A percentile compares a stretch with the other conserved stretches of the same genome.
Evolutionary conservation across 2,888 invertebrate species (phyloP).

Genomic region (Perizoma affinitatum): DNA sequence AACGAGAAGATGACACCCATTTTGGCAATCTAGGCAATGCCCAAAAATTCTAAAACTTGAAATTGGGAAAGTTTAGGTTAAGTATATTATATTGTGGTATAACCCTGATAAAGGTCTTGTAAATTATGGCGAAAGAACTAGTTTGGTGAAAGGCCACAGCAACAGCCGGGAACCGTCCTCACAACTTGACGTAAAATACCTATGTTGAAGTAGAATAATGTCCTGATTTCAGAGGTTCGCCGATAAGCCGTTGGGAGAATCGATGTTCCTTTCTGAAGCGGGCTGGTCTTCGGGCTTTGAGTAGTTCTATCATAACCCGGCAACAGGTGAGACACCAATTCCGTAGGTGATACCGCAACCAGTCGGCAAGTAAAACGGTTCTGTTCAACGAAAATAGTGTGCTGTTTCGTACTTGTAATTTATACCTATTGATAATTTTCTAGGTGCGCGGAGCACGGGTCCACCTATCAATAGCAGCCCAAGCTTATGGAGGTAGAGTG

Average conservation of each 20-base stretch:
- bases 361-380: not conserved
- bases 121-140: not conserved
- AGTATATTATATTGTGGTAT: too few relatives aligned
- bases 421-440: conserved; percentile 22
- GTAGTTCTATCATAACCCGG: conserved; percentile 57
- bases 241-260: conserved; percentile 63
- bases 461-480: conserved; percentile 87
- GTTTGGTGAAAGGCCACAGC: not conserved
- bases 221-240: conserved; percentile 51
- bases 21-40: not conserved
- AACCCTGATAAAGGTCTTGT: not conserved
- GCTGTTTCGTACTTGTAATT: too few relatives aligned
- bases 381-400: too few relatives aligned
- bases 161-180: not conserved
- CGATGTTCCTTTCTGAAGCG: conserved; percentile 63
- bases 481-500: conserved; percentile 88
- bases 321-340: conserved; percentile 56
- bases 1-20: not conserved
- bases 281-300: conserved; percentile 63
- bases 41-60: too few relatives aligned
- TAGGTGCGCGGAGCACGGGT: conserved; percentile 88
- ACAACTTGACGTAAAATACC: not conserved
- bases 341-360: not conserved
- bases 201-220: conserved; percentile 11
- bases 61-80: not conserved